Base-by-base conservation (phyloP, 2,888 invertebrate genomes). In the Blera fallax region DNA sequence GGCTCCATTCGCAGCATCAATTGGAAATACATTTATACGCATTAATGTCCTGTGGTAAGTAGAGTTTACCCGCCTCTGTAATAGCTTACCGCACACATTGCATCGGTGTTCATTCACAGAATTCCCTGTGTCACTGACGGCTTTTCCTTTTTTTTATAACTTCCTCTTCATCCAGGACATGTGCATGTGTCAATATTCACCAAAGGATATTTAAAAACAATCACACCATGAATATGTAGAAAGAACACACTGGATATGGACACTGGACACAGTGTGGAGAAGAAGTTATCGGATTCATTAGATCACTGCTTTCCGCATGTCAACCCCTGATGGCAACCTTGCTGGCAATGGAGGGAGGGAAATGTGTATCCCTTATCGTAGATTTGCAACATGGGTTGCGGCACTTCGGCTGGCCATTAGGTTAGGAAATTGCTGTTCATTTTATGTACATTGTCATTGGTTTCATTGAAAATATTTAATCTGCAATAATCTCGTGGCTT, bases 31-130 rank as follows among this genome's bases (percentile, higher is more conserved):
- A 74, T 64, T 45, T 45, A 11, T 16, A 45, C 34, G 54, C 64
- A 65, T 65, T 64, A 43, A 74, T 74, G 64, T 32, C 52, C 21
- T 65, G 74, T 14, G 74, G 64, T 45, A 21, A 54, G 10, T 8
- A 11, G 4, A 48, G 8, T 7, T n/a, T n/a, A n/a, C n/a, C n/a
- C 11, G 10, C 10, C 10, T n/a, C 11, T 8, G 18, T 16, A 34
- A n/a, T 14, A 11, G 32, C n/a, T 14, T 34, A n/a, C 21, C 16
- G 10, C 6, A 14, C 27, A 32, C 5, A 11, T 11, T 11, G 24
- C 11, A 24, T 24, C 14, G 8, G 27, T 54, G 14, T 3, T 18
- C 7, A 34, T 54, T 54, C 14, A 32, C 16, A 52, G 1, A n/a
- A 21, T n/a, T 54, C n/a, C 11, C 16, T 32, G 7, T 14, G 27